These are phyloP conservation scores for Clytia hemisphaerica DNA, from an alignment of 30 jellyfish, hydroid and myxozoan genomes.

Conservation along the genomic window DNA sequence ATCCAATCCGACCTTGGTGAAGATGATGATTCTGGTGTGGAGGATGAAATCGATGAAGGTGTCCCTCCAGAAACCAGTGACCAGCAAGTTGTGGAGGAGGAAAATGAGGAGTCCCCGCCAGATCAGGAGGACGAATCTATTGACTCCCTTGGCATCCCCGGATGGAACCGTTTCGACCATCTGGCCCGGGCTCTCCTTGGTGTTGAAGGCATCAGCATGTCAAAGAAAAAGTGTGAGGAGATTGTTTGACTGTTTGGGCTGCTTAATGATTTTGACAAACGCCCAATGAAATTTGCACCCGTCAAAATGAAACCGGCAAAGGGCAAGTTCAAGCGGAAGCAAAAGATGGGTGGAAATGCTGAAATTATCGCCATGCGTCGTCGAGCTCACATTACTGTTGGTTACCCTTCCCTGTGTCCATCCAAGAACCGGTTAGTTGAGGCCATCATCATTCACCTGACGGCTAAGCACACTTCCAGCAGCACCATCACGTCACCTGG, in stretches of 20 bases:
- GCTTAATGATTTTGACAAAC: slow-evolving; percentile 28
- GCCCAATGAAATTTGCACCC: slow-evolving; percentile 2
- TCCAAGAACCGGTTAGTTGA: slow-evolving; percentile 14
- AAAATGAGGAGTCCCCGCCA: background rate
- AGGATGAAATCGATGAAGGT: slow-evolving; percentile 3
- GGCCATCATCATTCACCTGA: slow-evolving; percentile 17
- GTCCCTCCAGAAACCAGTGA: slow-evolving; percentile 1
- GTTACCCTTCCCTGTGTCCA: slow-evolving; percentile 17
- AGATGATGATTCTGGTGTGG: slow-evolving; percentile 16
- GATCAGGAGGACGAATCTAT: slow-evolving; percentile 8
- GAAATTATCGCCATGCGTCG: slow-evolving; percentile 3
- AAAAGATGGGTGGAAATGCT: slow-evolving; percentile 8
- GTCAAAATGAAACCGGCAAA: slow-evolving; percentile 6
- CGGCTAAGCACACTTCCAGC: too few species aligned
- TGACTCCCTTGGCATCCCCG: slow-evolving; percentile 24
- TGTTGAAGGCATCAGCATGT: slow-evolving; percentile 11
- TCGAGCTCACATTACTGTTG: slow-evolving; percentile 18
- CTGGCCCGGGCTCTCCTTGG: slow-evolving; percentile 21
- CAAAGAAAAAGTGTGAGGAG: background rate
- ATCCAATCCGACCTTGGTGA: background rate
- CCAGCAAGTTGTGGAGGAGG: slow-evolving; percentile 7
- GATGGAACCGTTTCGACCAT: slow-evolving; percentile 22
- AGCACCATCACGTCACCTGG: too few species aligned
- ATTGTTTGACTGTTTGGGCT: slow-evolving; percentile 1
- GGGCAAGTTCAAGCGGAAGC: slow-evolving; percentile 6